Conservation (phyloP, 2,113 vertebrate genomes). For the Macaca nemestrina region DNA sequence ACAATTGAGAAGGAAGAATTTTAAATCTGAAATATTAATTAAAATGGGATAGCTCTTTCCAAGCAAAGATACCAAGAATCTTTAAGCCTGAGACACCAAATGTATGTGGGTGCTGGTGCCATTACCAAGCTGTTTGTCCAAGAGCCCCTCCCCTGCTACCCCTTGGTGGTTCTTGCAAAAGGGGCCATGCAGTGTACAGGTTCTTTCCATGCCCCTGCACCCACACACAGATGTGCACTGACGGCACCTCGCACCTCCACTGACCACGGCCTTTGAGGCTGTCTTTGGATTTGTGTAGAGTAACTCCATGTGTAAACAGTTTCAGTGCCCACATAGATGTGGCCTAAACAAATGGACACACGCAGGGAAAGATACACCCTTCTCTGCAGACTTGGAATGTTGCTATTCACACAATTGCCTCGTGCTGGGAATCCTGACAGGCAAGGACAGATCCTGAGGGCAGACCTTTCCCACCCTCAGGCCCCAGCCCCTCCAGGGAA, state of each 20-base stretch:
- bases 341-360: background rate
- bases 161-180: background rate
- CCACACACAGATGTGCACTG: background rate
- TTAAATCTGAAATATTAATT: background rate
- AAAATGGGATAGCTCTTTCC: background rate
- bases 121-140: background rate
- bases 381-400: background rate
- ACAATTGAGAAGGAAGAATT: background rate
- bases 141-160: background rate
- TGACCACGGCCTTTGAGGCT: background rate
- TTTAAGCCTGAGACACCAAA: background rate
- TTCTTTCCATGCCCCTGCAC: background rate
- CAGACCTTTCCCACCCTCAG: background rate
- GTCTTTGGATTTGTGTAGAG: background rate
- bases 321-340: no score
- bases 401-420: background rate
- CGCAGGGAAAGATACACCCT: background rate
- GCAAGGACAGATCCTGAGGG: background rate
- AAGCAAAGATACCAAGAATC: background rate
- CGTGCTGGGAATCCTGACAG: background rate
- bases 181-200: rapidly evolving
- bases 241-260: background rate
- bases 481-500: background rate
- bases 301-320: background rate
- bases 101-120: rapidly evolving